Evolutionary conservation across 2,888 invertebrate species (phyloP).

Genomic region (Metacarcinus magister): DNA sequence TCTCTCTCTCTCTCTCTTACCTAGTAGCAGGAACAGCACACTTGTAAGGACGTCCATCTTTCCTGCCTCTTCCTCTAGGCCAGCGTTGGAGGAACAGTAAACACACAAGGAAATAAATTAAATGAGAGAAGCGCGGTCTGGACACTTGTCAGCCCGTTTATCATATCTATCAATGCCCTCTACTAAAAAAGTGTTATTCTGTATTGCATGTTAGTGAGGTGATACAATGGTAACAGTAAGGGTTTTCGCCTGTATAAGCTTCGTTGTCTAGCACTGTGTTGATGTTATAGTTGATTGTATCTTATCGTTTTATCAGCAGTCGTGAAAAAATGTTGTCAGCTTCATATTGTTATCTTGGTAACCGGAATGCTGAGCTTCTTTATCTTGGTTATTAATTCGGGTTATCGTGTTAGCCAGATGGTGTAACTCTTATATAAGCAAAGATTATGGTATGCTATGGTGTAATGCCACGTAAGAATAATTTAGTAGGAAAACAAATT

Average conservation of each 20-base stretch:
- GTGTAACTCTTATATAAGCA: too few relatives aligned
- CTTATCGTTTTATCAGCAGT: background rate
- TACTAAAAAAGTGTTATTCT: background rate
- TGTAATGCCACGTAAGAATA: too few relatives aligned
- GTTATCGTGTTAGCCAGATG: background rate
- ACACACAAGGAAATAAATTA: background rate
- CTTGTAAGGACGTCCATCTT: background rate
- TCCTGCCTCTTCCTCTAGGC: background rate
- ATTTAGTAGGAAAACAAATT: too few relatives aligned
- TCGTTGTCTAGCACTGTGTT: background rate
- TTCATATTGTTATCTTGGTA: background rate
- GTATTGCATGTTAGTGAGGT: background rate
- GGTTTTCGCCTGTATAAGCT: background rate
- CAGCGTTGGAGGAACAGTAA: background rate
- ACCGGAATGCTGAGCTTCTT: background rate
- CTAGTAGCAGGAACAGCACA: background rate
- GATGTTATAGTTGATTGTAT: background rate
- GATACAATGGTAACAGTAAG: background rate
- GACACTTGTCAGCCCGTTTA: background rate
- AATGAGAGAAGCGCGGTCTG: background rate
- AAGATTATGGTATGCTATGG: too few relatives aligned
- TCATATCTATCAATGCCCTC: background rate
- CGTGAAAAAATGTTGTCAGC: background rate
- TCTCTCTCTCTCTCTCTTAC: background rate
- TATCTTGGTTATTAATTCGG: background rate